Conservation (phyloP, 1,140 invertebrate genomes). For the Lucilia sericata region DNA sequence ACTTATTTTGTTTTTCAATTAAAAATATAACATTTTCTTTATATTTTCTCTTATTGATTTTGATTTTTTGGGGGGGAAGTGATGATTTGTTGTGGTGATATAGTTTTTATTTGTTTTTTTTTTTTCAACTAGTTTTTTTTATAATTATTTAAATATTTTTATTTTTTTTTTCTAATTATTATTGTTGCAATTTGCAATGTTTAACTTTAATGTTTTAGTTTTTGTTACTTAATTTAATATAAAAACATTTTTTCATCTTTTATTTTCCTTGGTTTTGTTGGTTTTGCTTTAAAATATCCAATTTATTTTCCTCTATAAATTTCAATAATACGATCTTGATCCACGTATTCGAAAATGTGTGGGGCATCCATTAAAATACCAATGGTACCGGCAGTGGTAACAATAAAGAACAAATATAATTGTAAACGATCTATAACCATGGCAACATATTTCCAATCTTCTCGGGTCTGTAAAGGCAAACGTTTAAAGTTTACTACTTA, state of each 20-base stretch:
- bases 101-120: background rate
- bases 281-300: background rate
- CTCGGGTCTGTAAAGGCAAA: constrained; percentile 81
- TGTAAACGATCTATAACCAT: constrained; percentile 99
- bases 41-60: constrained; percentile 1
- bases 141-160: constrained; percentile 21
- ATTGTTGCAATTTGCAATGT: constrained; percentile 43
- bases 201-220: constrained; percentile 31
- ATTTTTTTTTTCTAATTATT: background rate
- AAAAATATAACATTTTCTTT: constrained; percentile 7
- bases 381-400: constrained; percentile 94
- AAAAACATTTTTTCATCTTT: constrained; percentile 27
- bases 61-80: background rate
- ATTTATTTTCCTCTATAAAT: constrained; percentile 91
- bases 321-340: constrained; percentile 96
- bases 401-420: constrained; percentile 96
- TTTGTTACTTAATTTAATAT: constrained; percentile 18
- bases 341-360: constrained; percentile 98
- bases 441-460: constrained; percentile 99
- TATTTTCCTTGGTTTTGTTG: constrained; percentile 8
- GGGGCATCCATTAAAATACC: constrained; percentile 99
- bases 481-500: background rate
- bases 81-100: background rate
- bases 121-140: background rate
- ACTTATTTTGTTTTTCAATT: background rate